phyloP scores from a whole-genome alignment of 2,113 vertebrate species.

The Leuciscus idus region DNA sequence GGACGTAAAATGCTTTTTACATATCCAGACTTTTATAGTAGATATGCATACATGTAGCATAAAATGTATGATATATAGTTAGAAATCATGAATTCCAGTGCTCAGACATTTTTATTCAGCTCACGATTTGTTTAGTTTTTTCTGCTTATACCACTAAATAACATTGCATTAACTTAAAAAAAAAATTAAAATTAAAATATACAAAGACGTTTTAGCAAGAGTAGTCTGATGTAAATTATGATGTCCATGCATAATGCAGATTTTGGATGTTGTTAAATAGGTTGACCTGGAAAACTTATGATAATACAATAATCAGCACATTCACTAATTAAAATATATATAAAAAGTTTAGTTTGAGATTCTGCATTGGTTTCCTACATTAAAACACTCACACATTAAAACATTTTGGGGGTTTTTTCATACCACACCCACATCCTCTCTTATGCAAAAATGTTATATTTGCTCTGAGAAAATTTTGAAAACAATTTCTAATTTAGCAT shows the following conservation, averaged over 20 bases:
- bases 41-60: not conserved
- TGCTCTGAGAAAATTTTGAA: not conserved
- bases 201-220: not conserved
- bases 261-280: not conserved
- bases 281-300: not conserved
- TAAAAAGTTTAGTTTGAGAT: not conserved
- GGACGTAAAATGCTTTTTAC: not conserved
- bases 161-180: not conserved
- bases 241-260: no score
- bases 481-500: conserved; percentile 17
- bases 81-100: not conserved
- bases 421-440: conserved; percentile 10
- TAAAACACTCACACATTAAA: not conserved
- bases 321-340: not conserved
- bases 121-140: not conserved
- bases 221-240: not conserved
- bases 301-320: not conserved
- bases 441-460: conserved; percentile 1
- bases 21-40: not conserved
- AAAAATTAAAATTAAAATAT: not conserved
- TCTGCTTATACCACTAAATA: not conserved
- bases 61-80: not conserved
- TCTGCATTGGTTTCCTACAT: not conserved
- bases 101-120: not conserved
- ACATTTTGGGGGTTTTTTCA: not conserved